phyloP scores from a whole-genome alignment of 2,113 vertebrate genomes.

The Spermophilus dauricus region DNA sequence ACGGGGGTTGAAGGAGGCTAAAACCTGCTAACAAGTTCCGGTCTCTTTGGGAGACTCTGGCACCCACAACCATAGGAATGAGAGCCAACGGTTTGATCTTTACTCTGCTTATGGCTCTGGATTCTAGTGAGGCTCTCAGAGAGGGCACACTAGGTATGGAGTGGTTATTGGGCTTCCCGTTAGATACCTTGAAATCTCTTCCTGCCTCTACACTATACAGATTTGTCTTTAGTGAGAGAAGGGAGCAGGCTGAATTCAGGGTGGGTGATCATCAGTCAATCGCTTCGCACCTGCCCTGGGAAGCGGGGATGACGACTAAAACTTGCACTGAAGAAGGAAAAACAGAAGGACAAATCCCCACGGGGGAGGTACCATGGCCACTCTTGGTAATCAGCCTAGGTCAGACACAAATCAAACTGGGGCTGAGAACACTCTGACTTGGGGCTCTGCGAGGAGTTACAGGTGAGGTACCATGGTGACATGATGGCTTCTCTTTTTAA shows the following conservation, averaged over 20 bases:
- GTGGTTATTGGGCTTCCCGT: not conserved
- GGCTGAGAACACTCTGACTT: not conserved
- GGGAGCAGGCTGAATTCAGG: no score
- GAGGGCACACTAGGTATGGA: not conserved
- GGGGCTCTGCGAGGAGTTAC: not conserved
- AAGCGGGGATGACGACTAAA: not conserved
- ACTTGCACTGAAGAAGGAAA: not conserved
- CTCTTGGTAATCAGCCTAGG: not conserved
- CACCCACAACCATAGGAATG: not conserved
- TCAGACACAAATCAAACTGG: not conserved
- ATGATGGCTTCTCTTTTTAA: not conserved
- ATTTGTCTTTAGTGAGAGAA: not conserved
- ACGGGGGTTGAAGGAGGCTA: no score
- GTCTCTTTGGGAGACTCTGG: not conserved
- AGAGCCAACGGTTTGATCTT: not conserved
- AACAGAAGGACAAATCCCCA: not conserved
- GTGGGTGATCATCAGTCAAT: not conserved
- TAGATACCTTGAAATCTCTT: not conserved
- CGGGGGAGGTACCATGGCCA: not conserved
- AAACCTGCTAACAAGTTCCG: not conserved
- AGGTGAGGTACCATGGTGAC: not conserved
- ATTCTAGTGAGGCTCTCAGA: not conserved
- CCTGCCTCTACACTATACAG: not conserved
- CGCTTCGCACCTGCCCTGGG: not conserved
- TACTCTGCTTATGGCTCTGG: not conserved